Evolutionary conservation across 2,797 vertebrate species (phyloP).

Genomic region (Lacerta agilis): DNA sequence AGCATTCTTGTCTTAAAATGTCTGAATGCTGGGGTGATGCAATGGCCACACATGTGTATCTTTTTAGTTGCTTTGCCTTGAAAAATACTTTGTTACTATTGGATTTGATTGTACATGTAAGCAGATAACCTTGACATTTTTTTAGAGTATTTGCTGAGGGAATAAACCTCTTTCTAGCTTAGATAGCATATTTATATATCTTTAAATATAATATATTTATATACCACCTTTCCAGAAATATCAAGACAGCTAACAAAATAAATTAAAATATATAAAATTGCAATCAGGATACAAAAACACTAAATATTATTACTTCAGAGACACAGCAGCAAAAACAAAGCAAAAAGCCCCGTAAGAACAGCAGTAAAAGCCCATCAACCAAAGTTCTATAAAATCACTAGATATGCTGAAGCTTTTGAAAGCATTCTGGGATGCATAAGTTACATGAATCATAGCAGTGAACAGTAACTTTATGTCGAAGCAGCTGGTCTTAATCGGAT

Average conservation of each 20-base stretch:
- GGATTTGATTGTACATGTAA: conserved; percentile 14
- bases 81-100: neutral
- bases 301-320: no score
- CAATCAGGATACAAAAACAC: no score
- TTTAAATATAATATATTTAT: no score
- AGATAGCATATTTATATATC: no score
- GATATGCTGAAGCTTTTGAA: conserved; percentile 59
- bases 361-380: no score
- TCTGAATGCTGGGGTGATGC: neutral
- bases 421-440: conserved; percentile 53
- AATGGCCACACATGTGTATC: neutral
- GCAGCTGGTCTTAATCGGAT: conserved; percentile 53
- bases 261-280: no score
- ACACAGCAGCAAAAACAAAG: no score
- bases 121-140: conserved; percentile 9
- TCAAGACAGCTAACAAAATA: no score
- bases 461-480: conserved; percentile 61
- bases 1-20: neutral
- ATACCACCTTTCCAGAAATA: no score
- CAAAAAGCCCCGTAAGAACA: no score
- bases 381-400: neutral
- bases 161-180: neutral
- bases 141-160: conserved; percentile 24
- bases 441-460: conserved; percentile 51
- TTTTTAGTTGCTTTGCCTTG: neutral